Evolutionary conservation across 2,888 invertebrate genomes (phyloP), one percentile per base, ranked within the genome.

Genomic region (Rotaria macrura): DNA sequence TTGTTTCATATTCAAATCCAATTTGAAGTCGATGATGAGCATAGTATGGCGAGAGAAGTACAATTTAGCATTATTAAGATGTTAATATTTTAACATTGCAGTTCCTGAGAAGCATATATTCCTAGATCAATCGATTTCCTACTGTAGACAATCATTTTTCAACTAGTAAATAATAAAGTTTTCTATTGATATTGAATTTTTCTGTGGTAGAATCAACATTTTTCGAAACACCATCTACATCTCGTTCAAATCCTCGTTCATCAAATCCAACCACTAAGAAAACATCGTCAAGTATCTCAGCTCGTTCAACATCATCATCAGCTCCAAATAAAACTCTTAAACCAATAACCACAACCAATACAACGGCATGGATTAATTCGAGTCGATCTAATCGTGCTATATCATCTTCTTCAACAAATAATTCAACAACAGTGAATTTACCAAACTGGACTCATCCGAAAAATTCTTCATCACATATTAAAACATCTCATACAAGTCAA

Each of bases 231-330:
- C 7, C 23, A 52, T 52, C 52, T 23, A 52, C 52, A 52, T 52
- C 52, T 23, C 20, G 52, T 23, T 9, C 52, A 6, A 65, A 6
- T 29, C 34, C 34, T 65, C 29, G 29, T 65, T 38, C 17, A 20
- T 79, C 43, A n/a, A 79, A 23, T 43, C 38, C 34, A 79, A 79
- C 25, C 12, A 23, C 34, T 14, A n/a, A 25, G 2, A 79, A 12
- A 25, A 79, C 79, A 23, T 79, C 72, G 1, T 38, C 29, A 10
- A n/a, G 3, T 29, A 57, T 12, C 7, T 9, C 65, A 1, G 6
- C n/a, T 79, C 79, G 79, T 40, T 79, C 79, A 43, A 79, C 79
- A 25, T 79, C 79, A 9, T 79, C 79, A 43, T 79, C 79, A 79
- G 38, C 79, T 14, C 14, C 34, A 34, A 29, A 20, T 25, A 79